Evolutionary conservation across 1,140 invertebrate genomes (phyloP).

Genomic region (Wasmannia auropunctata): DNA sequence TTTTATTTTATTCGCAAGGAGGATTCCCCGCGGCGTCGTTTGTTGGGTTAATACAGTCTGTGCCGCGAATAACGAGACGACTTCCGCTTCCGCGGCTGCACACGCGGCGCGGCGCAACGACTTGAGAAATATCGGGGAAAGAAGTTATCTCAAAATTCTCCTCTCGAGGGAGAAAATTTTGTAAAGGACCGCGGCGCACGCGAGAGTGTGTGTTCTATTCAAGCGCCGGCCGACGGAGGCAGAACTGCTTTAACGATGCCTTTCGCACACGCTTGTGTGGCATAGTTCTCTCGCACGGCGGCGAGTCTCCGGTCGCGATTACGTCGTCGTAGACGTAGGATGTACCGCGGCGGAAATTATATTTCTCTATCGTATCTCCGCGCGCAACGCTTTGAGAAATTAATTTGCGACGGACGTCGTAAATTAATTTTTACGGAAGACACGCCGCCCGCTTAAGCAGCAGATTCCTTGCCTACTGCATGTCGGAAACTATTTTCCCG

Average conservation of each 20-base stretch:
- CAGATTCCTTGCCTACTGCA: not conserved
- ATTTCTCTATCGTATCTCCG: conserved; percentile 13
- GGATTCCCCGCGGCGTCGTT: not conserved
- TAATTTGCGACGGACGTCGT: not conserved
- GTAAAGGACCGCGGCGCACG: not conserved
- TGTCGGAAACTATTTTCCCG: not conserved
- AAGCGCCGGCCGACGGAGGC: not conserved
- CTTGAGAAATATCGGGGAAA: conserved; percentile 39
- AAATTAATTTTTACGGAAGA: not conserved
- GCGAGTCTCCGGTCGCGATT: conserved; percentile 10
- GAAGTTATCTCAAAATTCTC: conserved; percentile 48
- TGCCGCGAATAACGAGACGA: conserved; percentile 11
- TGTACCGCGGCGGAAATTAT: conserved; percentile 18
- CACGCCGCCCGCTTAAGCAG: not conserved
- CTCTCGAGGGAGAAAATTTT: conserved; percentile 21
- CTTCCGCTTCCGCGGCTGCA: conserved; percentile 15
- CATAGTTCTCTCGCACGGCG: not conserved
- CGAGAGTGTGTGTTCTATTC: conserved; percentile 22
- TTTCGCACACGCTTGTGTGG: conserved; percentile 3
- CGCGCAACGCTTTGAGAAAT: not conserved
- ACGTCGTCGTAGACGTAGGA: not conserved
- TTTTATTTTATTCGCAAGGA: conserved; percentile 4
- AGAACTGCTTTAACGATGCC: conserved; percentile 32
- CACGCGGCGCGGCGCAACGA: conserved; percentile 22
- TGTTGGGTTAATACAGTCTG: conserved; percentile 13